Percentiles rank a stretch among this genome's conserved stretches.
Evolutionary conservation across 1,140 invertebrate species (phyloP).

Genomic region (Drosophila chauvacae): DNA sequence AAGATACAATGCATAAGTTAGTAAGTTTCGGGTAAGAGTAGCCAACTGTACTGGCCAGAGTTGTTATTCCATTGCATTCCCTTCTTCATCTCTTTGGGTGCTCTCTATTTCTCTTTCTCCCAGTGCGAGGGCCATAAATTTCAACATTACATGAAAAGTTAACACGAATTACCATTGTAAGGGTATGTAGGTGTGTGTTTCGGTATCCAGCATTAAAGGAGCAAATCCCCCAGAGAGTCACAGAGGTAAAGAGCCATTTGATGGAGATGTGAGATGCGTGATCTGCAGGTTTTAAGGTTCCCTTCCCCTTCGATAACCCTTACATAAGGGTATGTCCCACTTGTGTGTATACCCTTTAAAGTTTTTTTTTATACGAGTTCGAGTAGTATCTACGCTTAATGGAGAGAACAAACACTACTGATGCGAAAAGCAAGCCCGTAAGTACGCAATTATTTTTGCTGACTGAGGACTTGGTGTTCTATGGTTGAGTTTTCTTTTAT

Average conservation of each 20-base stretch:
- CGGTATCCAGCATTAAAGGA: constrained; percentile 24
- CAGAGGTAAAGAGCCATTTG: constrained; percentile 25
- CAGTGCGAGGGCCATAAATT: constrained; percentile 42
- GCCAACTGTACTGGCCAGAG: too few relatives aligned
- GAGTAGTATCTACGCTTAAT: background rate
- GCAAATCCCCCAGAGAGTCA: constrained; percentile 25
- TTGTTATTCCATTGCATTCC: too few relatives aligned
- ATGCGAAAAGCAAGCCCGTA: background rate
- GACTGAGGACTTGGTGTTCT: constrained; percentile 6
- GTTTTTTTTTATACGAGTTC: background rate
- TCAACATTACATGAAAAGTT: constrained; percentile 64
- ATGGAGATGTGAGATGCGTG: constrained; percentile 21
- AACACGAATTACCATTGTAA: constrained; percentile 68
- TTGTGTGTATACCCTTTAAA: background rate
- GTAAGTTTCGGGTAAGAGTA: too few relatives aligned
- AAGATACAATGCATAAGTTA: too few relatives aligned
- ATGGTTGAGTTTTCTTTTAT: background rate
- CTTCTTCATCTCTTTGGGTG: too few relatives aligned
- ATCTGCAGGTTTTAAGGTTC: too few relatives aligned
- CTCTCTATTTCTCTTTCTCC: background rate
- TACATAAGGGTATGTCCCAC: background rate
- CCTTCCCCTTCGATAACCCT: background rate
- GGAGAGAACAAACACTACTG: background rate
- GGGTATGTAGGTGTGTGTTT: constrained; percentile 8
- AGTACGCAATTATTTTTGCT: constrained; percentile 18